Conservation (phyloP, 1,140 invertebrate genomes). For the Mycetomoellerius zeteki region DNA sequence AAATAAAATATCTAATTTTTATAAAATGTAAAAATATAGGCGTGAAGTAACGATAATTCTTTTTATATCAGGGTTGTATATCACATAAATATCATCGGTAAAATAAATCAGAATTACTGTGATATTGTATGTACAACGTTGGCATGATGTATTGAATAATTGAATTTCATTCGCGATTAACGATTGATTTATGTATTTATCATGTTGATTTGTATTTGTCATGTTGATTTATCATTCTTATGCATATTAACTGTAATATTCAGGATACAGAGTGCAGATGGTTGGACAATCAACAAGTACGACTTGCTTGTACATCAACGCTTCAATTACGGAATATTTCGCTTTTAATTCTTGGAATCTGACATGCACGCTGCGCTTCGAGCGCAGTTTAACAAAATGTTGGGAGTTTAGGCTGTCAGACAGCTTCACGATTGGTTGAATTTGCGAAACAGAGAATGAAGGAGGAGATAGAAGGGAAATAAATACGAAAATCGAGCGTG, state of each 20-base stretch:
- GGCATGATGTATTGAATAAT: constrained; percentile 12
- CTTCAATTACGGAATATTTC: constrained; percentile 12
- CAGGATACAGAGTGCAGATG: not conserved
- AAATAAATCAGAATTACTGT: not conserved
- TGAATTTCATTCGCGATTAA: not conserved
- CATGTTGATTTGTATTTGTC: constrained; percentile 29
- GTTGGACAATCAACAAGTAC: not conserved
- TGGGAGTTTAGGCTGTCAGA: constrained; percentile 22
- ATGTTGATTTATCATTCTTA: constrained; percentile 13
- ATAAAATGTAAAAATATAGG: constrained; percentile 13
- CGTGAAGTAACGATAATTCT: constrained; percentile 2
- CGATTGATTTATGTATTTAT: not conserved
- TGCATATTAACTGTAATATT: not conserved
- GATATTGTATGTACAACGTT: not conserved
- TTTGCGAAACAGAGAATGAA: constrained; percentile 15
- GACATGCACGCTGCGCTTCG: not conserved
- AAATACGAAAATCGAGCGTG: constrained; percentile 48
- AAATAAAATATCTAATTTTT: constrained; percentile 38
- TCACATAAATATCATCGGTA: not conserved
- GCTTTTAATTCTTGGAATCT: constrained; percentile 25
- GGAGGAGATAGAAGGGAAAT: not conserved
- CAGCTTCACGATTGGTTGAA: not conserved
- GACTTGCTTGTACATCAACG: not conserved
- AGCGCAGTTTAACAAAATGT: not conserved
- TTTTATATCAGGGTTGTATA: not conserved